A percentile compares a stretch with the other conserved stretches of the same genome.
Evolutionary conservation across 2,113 vertebrate species (phyloP).

Genomic region (Chiloscyllium plagiosum): DNA sequence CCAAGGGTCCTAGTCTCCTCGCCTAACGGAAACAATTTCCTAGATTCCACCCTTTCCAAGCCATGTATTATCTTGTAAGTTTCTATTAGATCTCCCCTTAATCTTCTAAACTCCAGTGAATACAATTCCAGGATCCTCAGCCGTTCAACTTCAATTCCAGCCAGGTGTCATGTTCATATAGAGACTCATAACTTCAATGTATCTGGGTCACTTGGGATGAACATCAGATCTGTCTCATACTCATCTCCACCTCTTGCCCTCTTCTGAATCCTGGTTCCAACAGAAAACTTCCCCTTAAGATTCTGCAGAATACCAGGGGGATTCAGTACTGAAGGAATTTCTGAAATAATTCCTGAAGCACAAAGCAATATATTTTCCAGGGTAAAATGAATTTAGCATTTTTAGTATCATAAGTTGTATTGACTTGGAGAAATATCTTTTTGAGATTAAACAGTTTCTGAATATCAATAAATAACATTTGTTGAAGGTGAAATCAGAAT

Average conservation of each 20-base stretch:
- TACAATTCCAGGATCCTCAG: too few species aligned
- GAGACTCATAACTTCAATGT: not conserved
- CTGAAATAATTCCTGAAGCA: not conserved
- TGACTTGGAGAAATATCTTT: not conserved
- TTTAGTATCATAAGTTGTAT: not conserved
- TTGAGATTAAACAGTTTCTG: not conserved
- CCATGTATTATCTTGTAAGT: too few species aligned
- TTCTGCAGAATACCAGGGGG: not conserved
- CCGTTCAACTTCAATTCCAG: not conserved
- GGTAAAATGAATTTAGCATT: not conserved
- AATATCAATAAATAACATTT: not conserved
- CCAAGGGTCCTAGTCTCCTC: too few species aligned
- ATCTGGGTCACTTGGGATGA: not conserved
- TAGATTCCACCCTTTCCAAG: too few species aligned
- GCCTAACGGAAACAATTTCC: too few species aligned
- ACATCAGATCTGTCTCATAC: not conserved
- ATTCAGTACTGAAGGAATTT: not conserved
- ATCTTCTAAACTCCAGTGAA: too few species aligned
- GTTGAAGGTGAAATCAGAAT: slow-evolving; percentile 4
- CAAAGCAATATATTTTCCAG: not conserved
- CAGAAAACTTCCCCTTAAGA: not conserved
- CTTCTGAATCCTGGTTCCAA: not conserved
- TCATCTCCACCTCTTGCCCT: not conserved
- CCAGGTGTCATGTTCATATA: not conserved
- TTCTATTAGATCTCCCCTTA: too few species aligned